Evolutionary conservation across 2,797 vertebrate species (phyloP).

Genomic region (Kryptolebias ocellatus): DNA sequence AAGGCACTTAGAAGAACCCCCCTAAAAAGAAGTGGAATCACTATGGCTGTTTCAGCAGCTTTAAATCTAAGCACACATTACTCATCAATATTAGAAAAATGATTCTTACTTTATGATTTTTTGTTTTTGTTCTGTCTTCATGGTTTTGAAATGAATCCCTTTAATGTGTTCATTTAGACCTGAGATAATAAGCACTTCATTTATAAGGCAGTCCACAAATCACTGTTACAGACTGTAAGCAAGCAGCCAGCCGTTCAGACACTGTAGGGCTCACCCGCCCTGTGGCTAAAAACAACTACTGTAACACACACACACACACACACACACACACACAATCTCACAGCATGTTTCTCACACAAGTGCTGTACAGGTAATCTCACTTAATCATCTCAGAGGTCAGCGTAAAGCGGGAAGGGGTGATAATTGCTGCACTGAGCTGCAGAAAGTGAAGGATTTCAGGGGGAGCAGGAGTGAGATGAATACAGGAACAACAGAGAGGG

Average conservation of each 20-base stretch:
- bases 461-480: constrained; percentile 40
- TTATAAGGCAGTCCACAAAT: constrained; percentile 57
- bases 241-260: constrained; percentile 63
- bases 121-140: no score
- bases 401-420: constrained; percentile 67
- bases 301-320: constrained; percentile 30
- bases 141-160: no score
- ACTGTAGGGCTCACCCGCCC: constrained; percentile 74
- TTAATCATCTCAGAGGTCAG: constrained; percentile 84
- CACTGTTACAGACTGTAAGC: constrained; percentile 62
- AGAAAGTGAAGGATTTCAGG: constrained; percentile 64
- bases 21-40: no score
- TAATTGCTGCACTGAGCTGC: constrained; percentile 77
- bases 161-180: constrained; percentile 42
- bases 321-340: constrained; percentile 49
- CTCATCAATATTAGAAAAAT: no score
- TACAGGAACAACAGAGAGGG: constrained; percentile 26
- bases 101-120: no score
- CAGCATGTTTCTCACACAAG: constrained; percentile 70
- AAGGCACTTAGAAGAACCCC: no score
- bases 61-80: no score
- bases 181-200: constrained; percentile 42
- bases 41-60: no score
- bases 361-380: constrained; percentile 80
- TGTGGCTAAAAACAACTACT: constrained; percentile 69